Conservation (phyloP, 2,888 invertebrate genomes). For the Leptura quadrifasciata region DNA sequence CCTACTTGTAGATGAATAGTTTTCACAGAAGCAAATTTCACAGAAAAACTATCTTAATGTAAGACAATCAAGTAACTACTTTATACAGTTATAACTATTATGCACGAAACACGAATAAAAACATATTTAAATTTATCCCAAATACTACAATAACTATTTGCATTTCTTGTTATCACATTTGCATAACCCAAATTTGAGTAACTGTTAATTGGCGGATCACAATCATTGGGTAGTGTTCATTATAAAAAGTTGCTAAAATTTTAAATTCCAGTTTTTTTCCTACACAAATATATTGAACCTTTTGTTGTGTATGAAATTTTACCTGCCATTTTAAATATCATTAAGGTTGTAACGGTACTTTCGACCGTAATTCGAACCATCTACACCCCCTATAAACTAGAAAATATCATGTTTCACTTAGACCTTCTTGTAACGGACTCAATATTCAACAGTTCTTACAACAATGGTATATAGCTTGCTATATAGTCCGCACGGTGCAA, state of each 20-base stretch:
- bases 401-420: slow-evolving; percentile 4
- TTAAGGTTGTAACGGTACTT: neutral
- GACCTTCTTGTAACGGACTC: neutral
- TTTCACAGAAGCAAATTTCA: neutral
- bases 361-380: neutral
- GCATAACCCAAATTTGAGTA: slow-evolving; percentile 32
- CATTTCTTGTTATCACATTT: slow-evolving; percentile 24
- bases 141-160: slow-evolving; percentile 18
- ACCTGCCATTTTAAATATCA: slow-evolving; percentile 3
- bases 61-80: neutral
- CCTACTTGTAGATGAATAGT: no score
- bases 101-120: neutral
- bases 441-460: neutral
- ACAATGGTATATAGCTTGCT: neutral
- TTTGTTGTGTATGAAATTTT: neutral
- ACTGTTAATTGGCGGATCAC: slow-evolving; percentile 26
- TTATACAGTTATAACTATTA: neutral
- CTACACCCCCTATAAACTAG: neutral
- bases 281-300: neutral
- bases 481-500: neutral
- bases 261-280: neutral
- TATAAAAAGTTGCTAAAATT: slow-evolving; percentile 4
- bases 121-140: slow-evolving; percentile 1
- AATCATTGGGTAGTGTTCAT: slow-evolving; percentile 6
- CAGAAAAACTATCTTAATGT: neutral